Conservation (phyloP, 2,113 vertebrate genomes). For the Leptosomus discolor region DNA sequence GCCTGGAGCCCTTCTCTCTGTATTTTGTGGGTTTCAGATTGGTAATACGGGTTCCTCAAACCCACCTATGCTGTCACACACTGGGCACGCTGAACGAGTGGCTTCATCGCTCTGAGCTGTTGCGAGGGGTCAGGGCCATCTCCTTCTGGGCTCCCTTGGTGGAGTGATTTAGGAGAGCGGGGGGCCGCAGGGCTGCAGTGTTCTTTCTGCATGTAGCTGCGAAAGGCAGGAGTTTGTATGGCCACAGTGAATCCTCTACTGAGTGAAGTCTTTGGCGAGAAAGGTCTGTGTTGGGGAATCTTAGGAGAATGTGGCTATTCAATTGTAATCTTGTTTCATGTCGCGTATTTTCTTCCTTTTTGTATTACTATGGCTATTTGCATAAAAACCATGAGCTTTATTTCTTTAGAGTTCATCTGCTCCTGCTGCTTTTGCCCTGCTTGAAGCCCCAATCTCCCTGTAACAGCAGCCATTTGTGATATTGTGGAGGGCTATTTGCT, state of each 20-base stretch:
- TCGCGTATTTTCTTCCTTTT: neutral
- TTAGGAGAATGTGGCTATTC: neutral
- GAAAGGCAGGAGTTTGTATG: neutral
- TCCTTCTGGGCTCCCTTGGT: neutral
- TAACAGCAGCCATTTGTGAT: neutral
- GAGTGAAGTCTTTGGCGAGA: neutral
- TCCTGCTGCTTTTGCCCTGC: constrained; percentile 34
- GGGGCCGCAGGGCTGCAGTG: neutral
- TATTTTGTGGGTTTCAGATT: neutral
- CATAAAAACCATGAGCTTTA: neutral
- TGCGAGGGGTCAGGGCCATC: rapidly evolving
- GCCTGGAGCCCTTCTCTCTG: neutral
- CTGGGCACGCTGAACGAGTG: rapidly evolving
- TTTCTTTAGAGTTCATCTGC: neutral
- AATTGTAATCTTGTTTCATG: neutral
- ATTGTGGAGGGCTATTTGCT: neutral
- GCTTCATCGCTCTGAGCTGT: neutral
- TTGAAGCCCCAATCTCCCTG: neutral
- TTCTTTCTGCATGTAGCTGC: neutral
- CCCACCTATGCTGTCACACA: no score
- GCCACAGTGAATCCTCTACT: neutral
- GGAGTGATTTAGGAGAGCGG: neutral
- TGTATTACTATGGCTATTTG: neutral
- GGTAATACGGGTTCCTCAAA: rapidly evolving
- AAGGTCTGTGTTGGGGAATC: neutral